Conservation (phyloP, 2,797 vertebrate genomes). For the Geranospiza caerulescens region DNA sequence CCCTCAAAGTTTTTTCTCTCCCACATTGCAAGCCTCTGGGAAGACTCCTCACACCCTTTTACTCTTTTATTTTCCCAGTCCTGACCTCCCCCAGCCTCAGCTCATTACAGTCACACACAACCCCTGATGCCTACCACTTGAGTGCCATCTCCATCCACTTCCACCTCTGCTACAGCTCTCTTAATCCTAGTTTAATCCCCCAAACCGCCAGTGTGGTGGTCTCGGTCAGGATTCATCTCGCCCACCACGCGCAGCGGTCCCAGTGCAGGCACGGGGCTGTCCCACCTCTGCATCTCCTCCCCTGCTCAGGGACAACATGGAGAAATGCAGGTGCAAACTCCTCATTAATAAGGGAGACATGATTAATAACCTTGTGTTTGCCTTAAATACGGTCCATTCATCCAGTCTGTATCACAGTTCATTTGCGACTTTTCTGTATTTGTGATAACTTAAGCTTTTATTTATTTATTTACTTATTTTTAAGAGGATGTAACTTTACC, state of each 20-base stretch:
- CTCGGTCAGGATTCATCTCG: neutral
- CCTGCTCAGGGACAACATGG: rapidly evolving
- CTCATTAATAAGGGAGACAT: neutral
- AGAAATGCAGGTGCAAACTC: neutral
- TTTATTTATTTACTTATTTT: neutral
- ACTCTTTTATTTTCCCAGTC: neutral
- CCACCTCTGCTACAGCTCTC: neutral
- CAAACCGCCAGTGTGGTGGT: neutral
- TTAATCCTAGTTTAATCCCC: neutral
- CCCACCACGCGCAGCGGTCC: neutral
- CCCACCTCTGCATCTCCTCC: neutral
- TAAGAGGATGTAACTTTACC: neutral
- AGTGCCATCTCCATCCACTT: neutral
- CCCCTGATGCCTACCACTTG: no score
- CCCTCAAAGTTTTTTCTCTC: neutral
- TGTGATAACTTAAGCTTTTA: neutral
- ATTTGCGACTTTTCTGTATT: neutral
- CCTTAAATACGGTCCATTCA: neutral
- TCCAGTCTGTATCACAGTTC: neutral
- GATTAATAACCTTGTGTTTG: neutral
- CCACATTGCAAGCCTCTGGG: neutral
- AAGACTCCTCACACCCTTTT: neutral
- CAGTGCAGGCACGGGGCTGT: rapidly evolving
- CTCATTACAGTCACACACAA: neutral
- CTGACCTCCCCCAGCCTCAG: neutral